Evolutionary conservation across 2,888 invertebrate species (phyloP).

Genomic region (Drosophila mulleri): DNA sequence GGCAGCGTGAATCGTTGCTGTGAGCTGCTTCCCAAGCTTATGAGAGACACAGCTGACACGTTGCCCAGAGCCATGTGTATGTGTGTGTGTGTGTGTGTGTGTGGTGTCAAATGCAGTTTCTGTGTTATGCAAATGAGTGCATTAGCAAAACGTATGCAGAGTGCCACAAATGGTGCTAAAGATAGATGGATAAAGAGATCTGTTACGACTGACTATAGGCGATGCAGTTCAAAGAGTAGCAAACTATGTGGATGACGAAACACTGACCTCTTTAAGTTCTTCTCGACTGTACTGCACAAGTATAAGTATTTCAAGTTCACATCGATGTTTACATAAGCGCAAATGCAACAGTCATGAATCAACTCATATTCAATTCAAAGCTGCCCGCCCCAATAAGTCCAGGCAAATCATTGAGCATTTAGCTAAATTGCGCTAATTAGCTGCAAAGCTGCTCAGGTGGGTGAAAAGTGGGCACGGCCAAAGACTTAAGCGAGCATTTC

Average conservation of each 20-base stretch:
- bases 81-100: conserved; percentile 2
- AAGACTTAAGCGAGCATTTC: conserved; percentile 16
- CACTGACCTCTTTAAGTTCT: conserved; percentile 3
- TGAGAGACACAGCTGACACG: conserved; percentile 19
- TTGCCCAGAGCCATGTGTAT: conserved; percentile 29
- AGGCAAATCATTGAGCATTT: conserved; percentile 33
- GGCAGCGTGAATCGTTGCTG: conserved; percentile 21
- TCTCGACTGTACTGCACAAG: background rate
- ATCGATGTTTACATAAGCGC: conserved; percentile 66
- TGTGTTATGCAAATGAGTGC: conserved; percentile 73
- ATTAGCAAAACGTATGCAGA: conserved; percentile 51
- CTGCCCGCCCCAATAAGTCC: conserved; percentile 43
- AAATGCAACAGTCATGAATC: conserved; percentile 10
- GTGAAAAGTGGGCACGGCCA: conserved; percentile 22
- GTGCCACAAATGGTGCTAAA: conserved; percentile 40
- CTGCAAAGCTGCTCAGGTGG: conserved; percentile 16
- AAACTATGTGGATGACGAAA: conserved; percentile 19
- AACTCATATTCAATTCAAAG: conserved; percentile 8
- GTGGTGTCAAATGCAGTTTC: conserved; percentile 63
- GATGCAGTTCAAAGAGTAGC: background rate
- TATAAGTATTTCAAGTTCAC: conserved; percentile 50
- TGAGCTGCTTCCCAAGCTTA: conserved; percentile 53
- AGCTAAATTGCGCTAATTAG: conserved; percentile 47
- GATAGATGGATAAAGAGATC: conserved; percentile 32
- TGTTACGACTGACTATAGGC: background rate